Evolutionary conservation across 2,888 invertebrate genomes (phyloP).

Genomic region (Drosophila melanosoma): DNA sequence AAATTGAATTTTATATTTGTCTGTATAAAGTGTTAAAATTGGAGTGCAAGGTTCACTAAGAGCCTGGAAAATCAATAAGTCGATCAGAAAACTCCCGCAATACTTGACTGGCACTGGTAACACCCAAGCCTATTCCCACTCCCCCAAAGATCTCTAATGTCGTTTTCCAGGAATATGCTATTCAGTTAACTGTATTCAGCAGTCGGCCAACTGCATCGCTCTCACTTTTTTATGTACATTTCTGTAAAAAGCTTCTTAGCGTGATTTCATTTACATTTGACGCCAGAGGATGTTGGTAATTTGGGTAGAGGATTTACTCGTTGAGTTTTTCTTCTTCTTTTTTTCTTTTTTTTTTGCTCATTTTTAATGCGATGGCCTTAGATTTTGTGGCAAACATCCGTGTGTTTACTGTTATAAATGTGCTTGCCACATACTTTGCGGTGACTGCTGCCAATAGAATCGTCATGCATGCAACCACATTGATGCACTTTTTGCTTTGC

Average conservation of each 20-base stretch:
- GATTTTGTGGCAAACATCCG: slow-evolving; percentile 18
- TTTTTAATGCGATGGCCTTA: slow-evolving; percentile 14
- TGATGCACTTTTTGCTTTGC: slow-evolving; percentile 26
- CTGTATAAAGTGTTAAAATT: background rate
- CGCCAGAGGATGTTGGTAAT: background rate
- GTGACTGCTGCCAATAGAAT: slow-evolving; percentile 19
- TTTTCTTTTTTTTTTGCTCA: background rate
- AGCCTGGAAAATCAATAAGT: background rate
- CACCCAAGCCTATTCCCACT: background rate
- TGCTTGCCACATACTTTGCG: slow-evolving; percentile 12
- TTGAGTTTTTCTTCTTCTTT: no score
- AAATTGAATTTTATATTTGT: background rate
- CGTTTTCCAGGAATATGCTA: background rate
- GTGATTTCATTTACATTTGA: slow-evolving; percentile 17
- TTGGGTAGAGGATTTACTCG: slow-evolving; percentile 2
- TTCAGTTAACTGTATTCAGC: background rate
- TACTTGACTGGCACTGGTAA: background rate
- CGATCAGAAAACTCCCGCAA: background rate
- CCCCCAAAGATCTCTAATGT: background rate
- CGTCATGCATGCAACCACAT: slow-evolving; percentile 39
- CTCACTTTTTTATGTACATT: no score
- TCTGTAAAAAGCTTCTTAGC: slow-evolving; percentile 18
- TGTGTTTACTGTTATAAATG: slow-evolving; percentile 14
- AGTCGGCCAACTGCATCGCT: background rate
- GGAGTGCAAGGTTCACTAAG: background rate